These are phyloP conservation scores for Pitangus sulphuratus DNA, from an alignment of 2,797 vertebrate genomes.

Conservation along the genomic window DNA sequence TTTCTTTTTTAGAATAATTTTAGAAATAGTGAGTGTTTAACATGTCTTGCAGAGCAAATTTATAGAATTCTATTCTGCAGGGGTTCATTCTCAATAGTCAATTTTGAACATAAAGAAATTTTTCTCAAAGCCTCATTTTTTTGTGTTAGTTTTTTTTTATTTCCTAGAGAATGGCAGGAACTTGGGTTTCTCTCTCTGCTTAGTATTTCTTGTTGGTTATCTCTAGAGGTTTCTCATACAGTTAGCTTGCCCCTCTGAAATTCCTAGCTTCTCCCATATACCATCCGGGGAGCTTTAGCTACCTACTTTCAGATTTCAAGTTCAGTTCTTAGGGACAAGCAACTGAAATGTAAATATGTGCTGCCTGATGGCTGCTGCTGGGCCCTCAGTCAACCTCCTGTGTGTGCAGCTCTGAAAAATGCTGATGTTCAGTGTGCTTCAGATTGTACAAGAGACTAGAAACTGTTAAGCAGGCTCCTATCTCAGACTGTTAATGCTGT, in stretches of 20 bases:
- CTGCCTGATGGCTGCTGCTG: not conserved
- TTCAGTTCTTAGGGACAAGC: not conserved
- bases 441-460: not conserved
- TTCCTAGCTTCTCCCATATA: not conserved
- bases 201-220: not conserved
- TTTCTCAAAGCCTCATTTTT: not conserved
- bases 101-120: not conserved
- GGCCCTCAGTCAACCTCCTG: not conserved
- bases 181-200: not conserved
- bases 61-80: not conserved
- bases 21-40: not conserved
- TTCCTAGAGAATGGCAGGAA: not conserved
- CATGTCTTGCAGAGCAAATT: not conserved
- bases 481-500: not conserved
- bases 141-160: not conserved
- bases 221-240: not conserved
- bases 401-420: rapidly evolving
- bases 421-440: not conserved
- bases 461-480: not conserved
- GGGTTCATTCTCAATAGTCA: not conserved
- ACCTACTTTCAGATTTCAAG: not conserved
- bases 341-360: not conserved
- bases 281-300: not conserved
- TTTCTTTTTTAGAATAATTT: not conserved
- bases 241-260: not conserved